Evolutionary conservation across 2,888 invertebrate species (phyloP).

Genomic region (Drosophila borealis): DNA sequence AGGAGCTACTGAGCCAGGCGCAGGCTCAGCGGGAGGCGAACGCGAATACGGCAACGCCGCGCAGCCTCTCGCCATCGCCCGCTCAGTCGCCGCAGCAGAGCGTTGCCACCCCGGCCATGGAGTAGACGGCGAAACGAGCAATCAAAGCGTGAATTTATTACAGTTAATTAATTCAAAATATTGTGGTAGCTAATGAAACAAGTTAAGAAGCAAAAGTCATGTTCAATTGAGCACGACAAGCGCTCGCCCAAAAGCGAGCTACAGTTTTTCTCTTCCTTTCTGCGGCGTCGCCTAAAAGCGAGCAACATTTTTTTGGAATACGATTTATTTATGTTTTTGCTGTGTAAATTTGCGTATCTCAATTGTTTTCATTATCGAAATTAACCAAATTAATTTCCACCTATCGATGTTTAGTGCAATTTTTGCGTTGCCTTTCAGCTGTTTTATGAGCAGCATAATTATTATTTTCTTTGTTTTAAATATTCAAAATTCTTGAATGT

Average conservation of each 20-base stretch:
- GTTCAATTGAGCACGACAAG: constrained; percentile 47
- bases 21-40: constrained; percentile 63
- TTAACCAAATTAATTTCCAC: constrained; percentile 42
- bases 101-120: constrained; percentile 57
- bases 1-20: constrained; percentile 82
- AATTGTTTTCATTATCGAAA: constrained; percentile 14
- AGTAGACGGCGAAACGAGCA: constrained; percentile 52
- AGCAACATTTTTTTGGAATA: constrained; percentile 15
- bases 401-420: constrained; percentile 60
- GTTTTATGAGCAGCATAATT: constrained; percentile 32
- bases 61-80: constrained; percentile 71
- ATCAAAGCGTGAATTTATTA: constrained; percentile 77
- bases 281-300: constrained; percentile 28
- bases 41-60: constrained; percentile 61
- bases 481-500: constrained; percentile 70
- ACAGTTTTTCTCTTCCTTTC: constrained; percentile 13
- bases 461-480: constrained; percentile 37
- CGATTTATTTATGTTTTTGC: constrained; percentile 17
- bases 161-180: constrained; percentile 69
- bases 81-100: constrained; percentile 78
- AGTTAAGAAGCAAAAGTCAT: constrained; percentile 45
- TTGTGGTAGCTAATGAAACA: constrained; percentile 69
- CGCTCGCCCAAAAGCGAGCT: constrained; percentile 37
- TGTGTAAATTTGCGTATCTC: constrained; percentile 20
- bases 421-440: constrained; percentile 60